A percentile compares a stretch with the other conserved stretches of the same genome.
phyloP scores from a whole-genome alignment of 2,113 vertebrate genomes.

The Muntiacus reevesi region DNA sequence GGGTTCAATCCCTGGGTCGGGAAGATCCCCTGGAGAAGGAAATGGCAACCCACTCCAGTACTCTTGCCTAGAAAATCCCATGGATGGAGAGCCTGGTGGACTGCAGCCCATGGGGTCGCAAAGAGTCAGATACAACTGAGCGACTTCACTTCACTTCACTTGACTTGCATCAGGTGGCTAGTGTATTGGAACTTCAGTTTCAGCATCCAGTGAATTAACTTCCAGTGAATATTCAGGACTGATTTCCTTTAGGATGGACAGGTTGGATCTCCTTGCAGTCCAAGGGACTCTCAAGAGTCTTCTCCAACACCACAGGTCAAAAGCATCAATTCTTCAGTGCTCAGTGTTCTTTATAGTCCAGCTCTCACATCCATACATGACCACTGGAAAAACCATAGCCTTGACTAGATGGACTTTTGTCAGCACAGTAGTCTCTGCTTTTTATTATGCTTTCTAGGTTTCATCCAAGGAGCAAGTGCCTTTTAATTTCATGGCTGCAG shows the following conservation, averaged over 20 bases:
- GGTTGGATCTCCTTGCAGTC: not conserved
- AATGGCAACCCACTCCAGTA: no score
- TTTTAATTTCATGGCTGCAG: not conserved
- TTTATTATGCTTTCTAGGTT: not conserved
- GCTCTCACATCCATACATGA: not conserved
- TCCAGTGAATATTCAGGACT: not conserved
- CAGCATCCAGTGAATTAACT: not conserved
- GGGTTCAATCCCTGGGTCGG: no score
- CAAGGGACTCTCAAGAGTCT: not conserved
- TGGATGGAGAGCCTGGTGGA: no score
- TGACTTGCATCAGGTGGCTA: not conserved
- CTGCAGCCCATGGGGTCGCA: no score
- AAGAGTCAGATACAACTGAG: no score
- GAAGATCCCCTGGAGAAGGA: no score
- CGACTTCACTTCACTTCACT: no score
- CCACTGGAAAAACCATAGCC: not conserved
- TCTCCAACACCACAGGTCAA: not conserved
- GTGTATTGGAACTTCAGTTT: not conserved
- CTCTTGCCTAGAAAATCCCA: no score
- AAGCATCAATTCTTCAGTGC: not conserved
- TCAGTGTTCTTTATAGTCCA: not conserved
- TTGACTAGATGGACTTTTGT: not conserved
- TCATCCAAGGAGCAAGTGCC: not conserved
- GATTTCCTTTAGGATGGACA: not conserved
- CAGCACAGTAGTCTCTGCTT: not conserved